Conservation (phyloP, 2,113 vertebrate genomes). For the Oplegnathus fasciatus region DNA sequence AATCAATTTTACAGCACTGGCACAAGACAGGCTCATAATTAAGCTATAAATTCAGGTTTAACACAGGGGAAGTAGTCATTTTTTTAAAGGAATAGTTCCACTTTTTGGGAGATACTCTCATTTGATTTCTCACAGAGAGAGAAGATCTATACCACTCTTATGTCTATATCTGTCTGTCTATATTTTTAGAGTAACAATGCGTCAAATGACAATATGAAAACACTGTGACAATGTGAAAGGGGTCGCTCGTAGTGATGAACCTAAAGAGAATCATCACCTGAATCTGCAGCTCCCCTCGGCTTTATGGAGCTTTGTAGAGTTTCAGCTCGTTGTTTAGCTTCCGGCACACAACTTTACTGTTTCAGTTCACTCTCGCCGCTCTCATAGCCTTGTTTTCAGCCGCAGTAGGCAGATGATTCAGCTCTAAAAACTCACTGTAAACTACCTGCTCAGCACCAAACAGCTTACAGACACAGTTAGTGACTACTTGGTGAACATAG, state of each 20-base stretch:
- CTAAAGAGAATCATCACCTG: background rate
- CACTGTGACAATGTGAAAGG: no score
- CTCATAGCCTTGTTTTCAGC: background rate
- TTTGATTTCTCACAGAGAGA: background rate
- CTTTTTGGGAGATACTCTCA: background rate
- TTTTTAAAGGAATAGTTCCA: background rate
- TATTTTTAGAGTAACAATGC: background rate
- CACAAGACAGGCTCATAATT: background rate
- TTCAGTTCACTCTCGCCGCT: no score
- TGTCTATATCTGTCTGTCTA: background rate
- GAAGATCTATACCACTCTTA: background rate
- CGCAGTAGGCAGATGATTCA: background rate
- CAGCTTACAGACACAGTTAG: background rate
- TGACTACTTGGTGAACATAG: no score
- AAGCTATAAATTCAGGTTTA: background rate
- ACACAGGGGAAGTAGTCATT: background rate
- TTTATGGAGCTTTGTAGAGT: background rate
- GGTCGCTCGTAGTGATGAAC: background rate
- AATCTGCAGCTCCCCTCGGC: no score
- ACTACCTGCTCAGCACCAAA: background rate
- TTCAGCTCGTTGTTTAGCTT: background rate
- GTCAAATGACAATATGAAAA: background rate
- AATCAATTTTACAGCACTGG: background rate
- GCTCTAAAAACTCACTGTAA: no score
- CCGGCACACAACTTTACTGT: background rate